A percentile compares a stretch with the other conserved stretches of the same genome.
Evolutionary conservation across 2,888 invertebrate genomes (phyloP).

Genomic region (Troides aeacus): DNA sequence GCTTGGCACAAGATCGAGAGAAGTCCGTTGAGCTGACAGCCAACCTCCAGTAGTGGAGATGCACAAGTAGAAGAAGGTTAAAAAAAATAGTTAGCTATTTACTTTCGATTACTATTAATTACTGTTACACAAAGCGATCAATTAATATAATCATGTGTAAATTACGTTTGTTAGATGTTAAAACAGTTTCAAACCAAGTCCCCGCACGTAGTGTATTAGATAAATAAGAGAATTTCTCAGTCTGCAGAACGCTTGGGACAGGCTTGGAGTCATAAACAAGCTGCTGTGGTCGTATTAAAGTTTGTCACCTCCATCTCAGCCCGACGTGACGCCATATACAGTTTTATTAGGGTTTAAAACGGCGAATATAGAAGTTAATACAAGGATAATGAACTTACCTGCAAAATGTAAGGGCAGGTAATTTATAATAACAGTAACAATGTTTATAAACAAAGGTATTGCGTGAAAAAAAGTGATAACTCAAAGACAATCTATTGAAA

Average conservation of each 20-base stretch:
- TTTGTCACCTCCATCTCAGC: conserved; percentile 22
- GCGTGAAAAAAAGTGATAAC: background rate
- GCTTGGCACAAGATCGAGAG: no score
- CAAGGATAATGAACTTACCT: background rate
- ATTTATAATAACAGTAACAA: no score
- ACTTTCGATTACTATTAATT: no score
- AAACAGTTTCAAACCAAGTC: conserved; percentile 4
- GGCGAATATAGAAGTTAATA: conserved; percentile 1
- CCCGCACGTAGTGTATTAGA: background rate
- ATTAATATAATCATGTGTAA: background rate
- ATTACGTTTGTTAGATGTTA: background rate
- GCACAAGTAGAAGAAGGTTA: no score
- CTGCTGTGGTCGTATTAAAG: conserved; percentile 23
- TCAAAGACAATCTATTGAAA: background rate
- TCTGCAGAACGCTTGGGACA: conserved; percentile 6
- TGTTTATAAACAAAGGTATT: background rate
- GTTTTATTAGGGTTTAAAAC: conserved; percentile 17
- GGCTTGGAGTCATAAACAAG: conserved; percentile 20
- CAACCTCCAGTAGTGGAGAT: no score
- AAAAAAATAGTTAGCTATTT: no score
- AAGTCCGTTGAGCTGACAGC: no score
- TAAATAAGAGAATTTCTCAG: conserved; percentile 5
- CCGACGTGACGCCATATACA: conserved; percentile 13
- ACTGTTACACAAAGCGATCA: no score
- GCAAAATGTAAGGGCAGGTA: background rate